Conservation (phyloP, 2,888 invertebrate species). For the Pachliopta kotzebuea region DNA sequence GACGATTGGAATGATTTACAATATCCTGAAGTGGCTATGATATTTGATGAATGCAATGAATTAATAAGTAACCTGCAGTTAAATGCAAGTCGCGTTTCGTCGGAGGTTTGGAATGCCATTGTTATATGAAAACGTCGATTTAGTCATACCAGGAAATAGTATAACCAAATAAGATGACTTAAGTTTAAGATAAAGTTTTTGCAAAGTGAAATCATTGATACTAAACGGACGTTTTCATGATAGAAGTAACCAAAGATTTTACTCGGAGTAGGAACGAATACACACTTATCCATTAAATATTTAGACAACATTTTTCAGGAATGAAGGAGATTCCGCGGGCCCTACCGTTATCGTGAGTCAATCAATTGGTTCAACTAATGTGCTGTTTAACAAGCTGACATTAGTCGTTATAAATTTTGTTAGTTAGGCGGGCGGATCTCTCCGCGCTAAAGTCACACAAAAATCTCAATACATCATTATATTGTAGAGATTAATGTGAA, state of each 20-base stretch:
- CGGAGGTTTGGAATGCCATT: slow-evolving; percentile 19
- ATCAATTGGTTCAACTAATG: slow-evolving; percentile 7
- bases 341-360: slow-evolving; percentile 18
- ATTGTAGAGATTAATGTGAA: slow-evolving; percentile 21
- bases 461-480: slow-evolving; percentile 8
- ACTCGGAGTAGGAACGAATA: slow-evolving; percentile 11
- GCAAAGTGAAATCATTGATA: neutral
- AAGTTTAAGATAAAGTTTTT: neutral
- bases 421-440: slow-evolving; percentile 28
- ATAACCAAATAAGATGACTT: neutral
- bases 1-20: slow-evolving; percentile 20
- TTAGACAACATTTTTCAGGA: slow-evolving; percentile 20
- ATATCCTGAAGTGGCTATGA: neutral
- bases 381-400: neutral
- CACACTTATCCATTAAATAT: slow-evolving; percentile 21
- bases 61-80: slow-evolving; percentile 3
- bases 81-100: slow-evolving; percentile 19
- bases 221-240: slow-evolving; percentile 25
- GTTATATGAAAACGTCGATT: slow-evolving; percentile 25
- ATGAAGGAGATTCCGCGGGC: slow-evolving; percentile 26
- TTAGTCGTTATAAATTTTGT: slow-evolving; percentile 16
- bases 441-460: slow-evolving; percentile 23
- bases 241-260: slow-evolving; percentile 13
- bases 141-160: neutral
- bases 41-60: neutral